phyloP scores from a whole-genome alignment of 2,888 invertebrate species.

The Eristalinus sepulchralis region DNA sequence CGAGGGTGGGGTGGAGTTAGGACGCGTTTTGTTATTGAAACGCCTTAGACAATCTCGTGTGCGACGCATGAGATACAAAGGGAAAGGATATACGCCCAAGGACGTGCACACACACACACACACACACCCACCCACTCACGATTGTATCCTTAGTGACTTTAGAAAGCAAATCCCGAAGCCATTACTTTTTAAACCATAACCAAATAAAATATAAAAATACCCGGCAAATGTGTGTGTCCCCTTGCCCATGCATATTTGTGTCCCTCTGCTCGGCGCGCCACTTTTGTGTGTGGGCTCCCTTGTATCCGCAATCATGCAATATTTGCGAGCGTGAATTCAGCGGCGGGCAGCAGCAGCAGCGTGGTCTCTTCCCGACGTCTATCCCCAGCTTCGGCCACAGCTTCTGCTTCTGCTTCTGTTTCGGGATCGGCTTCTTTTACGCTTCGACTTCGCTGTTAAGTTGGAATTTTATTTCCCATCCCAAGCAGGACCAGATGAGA shows the following conservation, averaged over 20 bases:
- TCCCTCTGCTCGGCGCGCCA: background rate
- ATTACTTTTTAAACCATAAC: conserved; percentile 72
- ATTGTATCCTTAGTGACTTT: conserved; percentile 62
- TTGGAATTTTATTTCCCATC: conserved; percentile 39
- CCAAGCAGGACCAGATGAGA: background rate
- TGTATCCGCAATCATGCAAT: background rate
- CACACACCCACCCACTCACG: background rate
- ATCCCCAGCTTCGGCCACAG: background rate
- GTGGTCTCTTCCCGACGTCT: background rate
- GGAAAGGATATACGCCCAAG: background rate
- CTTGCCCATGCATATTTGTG: conserved; percentile 20
- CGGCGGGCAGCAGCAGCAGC: background rate
- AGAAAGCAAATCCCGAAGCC: conserved; percentile 66
- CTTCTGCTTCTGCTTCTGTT: no score
- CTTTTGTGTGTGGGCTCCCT: background rate
- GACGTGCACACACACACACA: conserved; percentile 25
- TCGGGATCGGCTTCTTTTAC: background rate
- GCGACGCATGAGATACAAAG: conserved; percentile 33
- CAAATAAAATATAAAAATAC: conserved; percentile 68
- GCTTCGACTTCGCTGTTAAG: conserved; percentile 40
- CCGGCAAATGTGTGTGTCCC: conserved; percentile 45
- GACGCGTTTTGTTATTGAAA: conserved; percentile 61
- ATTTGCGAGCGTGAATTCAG: background rate
- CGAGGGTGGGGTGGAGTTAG: background rate
- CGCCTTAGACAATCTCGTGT: conserved; percentile 67